Evolutionary conservation across 2,888 invertebrate genomes (phyloP).

Genomic region (Pterobdella sp.): DNA sequence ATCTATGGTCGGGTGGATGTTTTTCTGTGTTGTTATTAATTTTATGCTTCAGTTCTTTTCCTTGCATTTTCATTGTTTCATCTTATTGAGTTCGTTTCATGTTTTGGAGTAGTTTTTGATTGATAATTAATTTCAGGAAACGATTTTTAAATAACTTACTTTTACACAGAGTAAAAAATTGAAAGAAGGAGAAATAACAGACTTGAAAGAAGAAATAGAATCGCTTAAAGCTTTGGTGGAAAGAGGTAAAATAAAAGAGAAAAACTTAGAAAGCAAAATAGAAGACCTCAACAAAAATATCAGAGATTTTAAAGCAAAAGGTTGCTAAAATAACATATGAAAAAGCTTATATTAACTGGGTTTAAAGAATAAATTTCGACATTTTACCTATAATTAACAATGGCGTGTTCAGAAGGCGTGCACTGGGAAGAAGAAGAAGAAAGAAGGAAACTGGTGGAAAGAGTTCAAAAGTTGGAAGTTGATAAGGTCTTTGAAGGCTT

Average conservation of each 20-base stretch:
- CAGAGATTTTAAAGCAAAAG: not conserved
- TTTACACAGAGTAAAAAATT: not conserved
- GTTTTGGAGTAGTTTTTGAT: no score
- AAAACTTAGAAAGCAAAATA: not conserved
- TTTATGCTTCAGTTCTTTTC: no score
- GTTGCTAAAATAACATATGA: no score
- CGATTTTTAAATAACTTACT: no score
- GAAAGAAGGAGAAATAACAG: not conserved
- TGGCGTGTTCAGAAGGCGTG: not conserved
- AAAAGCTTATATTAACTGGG: no score
- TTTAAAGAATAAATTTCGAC: no score
- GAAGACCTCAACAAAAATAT: not conserved
- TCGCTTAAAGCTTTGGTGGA: not conserved
- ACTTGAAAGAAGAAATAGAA: not conserved
- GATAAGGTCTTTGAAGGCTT: not conserved
- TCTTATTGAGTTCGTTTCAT: not conserved
- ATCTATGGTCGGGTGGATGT: no score
- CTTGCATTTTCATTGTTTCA: not conserved
- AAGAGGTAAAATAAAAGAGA: not conserved
- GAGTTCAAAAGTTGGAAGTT: constrained; percentile 1
- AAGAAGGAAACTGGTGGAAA: not conserved
- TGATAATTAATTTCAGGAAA: no score
- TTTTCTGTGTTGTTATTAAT: no score
- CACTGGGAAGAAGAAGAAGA: not conserved
- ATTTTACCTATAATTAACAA: no score